phyloP scores from a whole-genome alignment of 2,113 vertebrate species.

The Laticauda colubrina region DNA sequence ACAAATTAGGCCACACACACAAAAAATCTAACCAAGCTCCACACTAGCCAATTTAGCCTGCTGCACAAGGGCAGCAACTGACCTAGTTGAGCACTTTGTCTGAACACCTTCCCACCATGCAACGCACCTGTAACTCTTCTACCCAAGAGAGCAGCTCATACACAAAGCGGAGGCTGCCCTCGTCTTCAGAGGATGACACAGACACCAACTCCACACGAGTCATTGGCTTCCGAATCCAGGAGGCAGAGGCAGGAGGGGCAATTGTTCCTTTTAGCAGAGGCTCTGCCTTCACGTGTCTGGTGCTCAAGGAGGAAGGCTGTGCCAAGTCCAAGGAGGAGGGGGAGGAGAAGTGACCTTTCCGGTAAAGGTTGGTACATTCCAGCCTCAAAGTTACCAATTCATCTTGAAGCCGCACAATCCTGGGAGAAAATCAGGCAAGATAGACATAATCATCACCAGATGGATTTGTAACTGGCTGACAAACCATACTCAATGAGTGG shows the following conservation, averaged over 20 bases:
- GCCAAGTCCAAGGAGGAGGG: slow-evolving; percentile 78
- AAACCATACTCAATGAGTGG: background rate
- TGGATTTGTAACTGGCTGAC: background rate
- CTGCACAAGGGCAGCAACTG: background rate
- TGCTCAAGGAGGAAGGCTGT: slow-evolving; percentile 67
- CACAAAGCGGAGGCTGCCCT: slow-evolving; percentile 92
- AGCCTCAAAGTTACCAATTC: slow-evolving; percentile 90
- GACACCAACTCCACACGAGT: slow-evolving; percentile 87
- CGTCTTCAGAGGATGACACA: slow-evolving; percentile 93
- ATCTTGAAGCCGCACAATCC: slow-evolving; percentile 88
- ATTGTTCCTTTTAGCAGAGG: slow-evolving; percentile 71
- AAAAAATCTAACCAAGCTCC: background rate
- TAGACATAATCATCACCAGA: background rate
- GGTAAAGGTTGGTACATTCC: slow-evolving; percentile 91
- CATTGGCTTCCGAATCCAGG: slow-evolving; percentile 89
- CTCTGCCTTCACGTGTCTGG: slow-evolving; percentile 64
- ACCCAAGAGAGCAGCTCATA: slow-evolving; percentile 98
- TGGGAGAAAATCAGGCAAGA: slow-evolving; percentile 48
- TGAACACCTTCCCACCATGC: background rate
- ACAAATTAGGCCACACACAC: background rate
- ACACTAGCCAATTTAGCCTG: background rate
- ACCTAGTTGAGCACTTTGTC: background rate
- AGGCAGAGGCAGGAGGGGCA: slow-evolving; percentile 72
- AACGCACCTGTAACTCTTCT: slow-evolving; percentile 90
- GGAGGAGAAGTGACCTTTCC: slow-evolving; percentile 86